Evolutionary conservation across 2,113 vertebrate species (phyloP).

Genomic region (Hymenochirus boettgeri): DNA sequence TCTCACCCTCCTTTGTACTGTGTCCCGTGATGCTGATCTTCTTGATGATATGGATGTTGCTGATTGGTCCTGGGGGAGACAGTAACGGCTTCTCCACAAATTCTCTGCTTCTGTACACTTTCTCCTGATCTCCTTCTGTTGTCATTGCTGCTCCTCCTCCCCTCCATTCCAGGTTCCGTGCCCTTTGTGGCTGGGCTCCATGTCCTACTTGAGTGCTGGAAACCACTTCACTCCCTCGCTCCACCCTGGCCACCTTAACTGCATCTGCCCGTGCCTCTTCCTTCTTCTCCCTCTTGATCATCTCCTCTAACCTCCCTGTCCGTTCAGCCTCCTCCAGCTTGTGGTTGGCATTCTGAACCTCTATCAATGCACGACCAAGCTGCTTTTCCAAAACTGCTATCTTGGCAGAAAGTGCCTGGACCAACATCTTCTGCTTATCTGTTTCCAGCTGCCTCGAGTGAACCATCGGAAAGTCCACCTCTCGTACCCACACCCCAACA

Average conservation of each 20-base stretch:
- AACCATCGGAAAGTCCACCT: slow-evolving; percentile 70
- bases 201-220: slow-evolving; percentile 54
- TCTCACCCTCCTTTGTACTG: slow-evolving; percentile 11
- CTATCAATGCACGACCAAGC: slow-evolving; percentile 64
- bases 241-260: slow-evolving; percentile 50
- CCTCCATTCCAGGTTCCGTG: slow-evolving; percentile 48
- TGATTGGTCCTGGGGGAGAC: neutral
- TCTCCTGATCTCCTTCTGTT: slow-evolving; percentile 16
- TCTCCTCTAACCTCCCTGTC: slow-evolving; percentile 22
- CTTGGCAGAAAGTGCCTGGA: slow-evolving; percentile 63
- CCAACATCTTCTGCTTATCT: slow-evolving; percentile 43
- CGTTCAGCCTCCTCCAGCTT: slow-evolving; percentile 36
- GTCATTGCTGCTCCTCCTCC: slow-evolving; percentile 9
- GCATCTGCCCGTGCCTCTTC: slow-evolving; percentile 38
- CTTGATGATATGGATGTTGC: slow-evolving; percentile 46
- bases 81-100: slow-evolving; percentile 51
- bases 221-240: slow-evolving; percentile 49
- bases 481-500: slow-evolving; percentile 72
- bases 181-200: slow-evolving; percentile 44
- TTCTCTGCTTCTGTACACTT: slow-evolving; percentile 48
- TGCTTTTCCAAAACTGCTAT: slow-evolving; percentile 72
- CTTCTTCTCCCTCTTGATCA: slow-evolving; percentile 34
- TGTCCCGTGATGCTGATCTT: slow-evolving; percentile 55
- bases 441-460: slow-evolving; percentile 48
- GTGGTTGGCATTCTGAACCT: slow-evolving; percentile 58